Percentiles rank a stretch among this genome's conserved stretches.
Conservation (phyloP, 2,888 invertebrate species). For the Calameuta filiformis region DNA sequence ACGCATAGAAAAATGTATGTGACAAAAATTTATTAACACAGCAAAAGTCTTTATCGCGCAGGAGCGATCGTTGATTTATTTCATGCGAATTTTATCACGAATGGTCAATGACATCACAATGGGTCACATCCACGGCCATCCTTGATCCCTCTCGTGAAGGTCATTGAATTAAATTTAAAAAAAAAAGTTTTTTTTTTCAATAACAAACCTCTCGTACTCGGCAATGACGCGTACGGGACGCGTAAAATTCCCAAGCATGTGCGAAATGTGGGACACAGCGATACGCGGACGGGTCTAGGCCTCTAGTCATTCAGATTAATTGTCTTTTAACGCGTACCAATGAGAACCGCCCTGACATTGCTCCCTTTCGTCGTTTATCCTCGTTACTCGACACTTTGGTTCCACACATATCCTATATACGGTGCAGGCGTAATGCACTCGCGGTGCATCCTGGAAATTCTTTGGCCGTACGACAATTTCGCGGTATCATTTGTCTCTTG, state of each 20-base stretch:
- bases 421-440: not conserved
- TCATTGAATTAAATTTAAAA: not conserved
- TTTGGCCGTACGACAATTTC: not conserved
- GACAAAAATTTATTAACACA: too few relatives aligned
- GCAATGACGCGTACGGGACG: not conserved
- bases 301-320: constrained; percentile 53
- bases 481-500: not conserved
- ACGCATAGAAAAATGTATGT: too few relatives aligned
- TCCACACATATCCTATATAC: not conserved
- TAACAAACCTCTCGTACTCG: constrained; percentile 8
- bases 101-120: not conserved
- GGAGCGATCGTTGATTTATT: not conserved
- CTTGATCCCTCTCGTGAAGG: not conserved
- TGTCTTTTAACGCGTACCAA: constrained; percentile 45
- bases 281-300: constrained; percentile 36
- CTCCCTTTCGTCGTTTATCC: not conserved
- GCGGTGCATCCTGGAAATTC: not conserved
- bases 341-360: not conserved
- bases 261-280: not conserved
- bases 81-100: not conserved
- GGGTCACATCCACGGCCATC: not conserved
- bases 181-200: not conserved
- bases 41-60: not conserved
- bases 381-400: not conserved
- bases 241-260: not conserved